Percentiles rank a stretch among this genome's conserved stretches.
Conservation (phyloP, 2,797 vertebrate species). For the Muraenolepis orangiensis region DNA sequence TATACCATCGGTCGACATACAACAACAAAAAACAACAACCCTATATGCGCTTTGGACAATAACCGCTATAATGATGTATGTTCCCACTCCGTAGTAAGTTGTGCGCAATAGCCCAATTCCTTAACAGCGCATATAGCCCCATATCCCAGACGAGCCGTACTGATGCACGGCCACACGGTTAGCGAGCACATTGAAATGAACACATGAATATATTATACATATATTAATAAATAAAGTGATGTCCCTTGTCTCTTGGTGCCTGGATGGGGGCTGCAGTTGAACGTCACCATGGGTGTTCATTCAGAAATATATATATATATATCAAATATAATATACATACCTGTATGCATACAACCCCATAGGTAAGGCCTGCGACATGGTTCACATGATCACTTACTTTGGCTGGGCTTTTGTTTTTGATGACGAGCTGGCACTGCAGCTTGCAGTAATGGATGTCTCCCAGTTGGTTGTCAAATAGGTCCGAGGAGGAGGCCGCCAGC, state of each 20-base stretch:
- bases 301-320: no score
- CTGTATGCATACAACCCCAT: background rate
- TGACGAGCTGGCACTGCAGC: constrained; percentile 81
- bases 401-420: constrained; percentile 75
- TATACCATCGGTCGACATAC: background rate
- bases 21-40: no score
- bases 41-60: background rate
- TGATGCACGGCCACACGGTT: background rate
- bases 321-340: constrained; percentile 2
- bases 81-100: background rate
- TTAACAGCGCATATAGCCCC: no score
- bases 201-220: background rate
- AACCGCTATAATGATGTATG: background rate
- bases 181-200: background rate
- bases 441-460: constrained; percentile 90
- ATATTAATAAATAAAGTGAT: background rate
- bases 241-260: background rate
- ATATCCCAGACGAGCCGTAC: background rate
- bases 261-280: background rate
- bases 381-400: constrained; percentile 73
- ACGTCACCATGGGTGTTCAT: background rate
- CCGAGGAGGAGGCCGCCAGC: constrained; percentile 68
- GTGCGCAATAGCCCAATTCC: background rate
- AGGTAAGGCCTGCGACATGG: no score
- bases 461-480: constrained; percentile 84